Percentiles rank a stretch among this genome's conserved stretches.
These are phyloP conservation scores for Lepus townsendii DNA, from an alignment of 2,797 vertebrate species.

Conservation along the genomic window DNA sequence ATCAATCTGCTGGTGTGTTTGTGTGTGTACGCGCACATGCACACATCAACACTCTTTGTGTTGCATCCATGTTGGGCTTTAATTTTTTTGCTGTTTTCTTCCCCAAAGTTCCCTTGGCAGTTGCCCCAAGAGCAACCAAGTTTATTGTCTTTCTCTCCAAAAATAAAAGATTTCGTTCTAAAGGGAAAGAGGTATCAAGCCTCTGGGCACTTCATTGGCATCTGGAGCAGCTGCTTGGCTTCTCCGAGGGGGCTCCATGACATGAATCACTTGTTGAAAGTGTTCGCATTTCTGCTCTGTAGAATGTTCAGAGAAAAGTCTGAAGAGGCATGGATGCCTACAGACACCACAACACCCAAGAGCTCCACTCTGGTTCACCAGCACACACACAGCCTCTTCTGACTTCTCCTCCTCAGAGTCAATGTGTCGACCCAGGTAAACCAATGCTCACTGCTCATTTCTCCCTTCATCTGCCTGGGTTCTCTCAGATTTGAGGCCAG, in stretches of 20 bases:
- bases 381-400: too few species aligned
- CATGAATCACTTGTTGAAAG: not conserved
- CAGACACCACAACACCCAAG: not conserved
- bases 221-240: not conserved
- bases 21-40: not conserved
- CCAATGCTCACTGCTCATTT: not conserved
- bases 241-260: not conserved
- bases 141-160: not conserved
- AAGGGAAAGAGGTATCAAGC: not conserved
- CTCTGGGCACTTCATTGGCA: not conserved
- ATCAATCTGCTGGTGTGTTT: not conserved
- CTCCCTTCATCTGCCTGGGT: not conserved
- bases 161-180: not conserved
- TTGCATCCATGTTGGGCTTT: not conserved
- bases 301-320: not conserved
- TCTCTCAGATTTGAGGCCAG: not conserved
- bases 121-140: not conserved
- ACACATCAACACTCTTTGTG: not conserved
- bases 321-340: fast-evolving
- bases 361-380: too few species aligned
- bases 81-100: not conserved
- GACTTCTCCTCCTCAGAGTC: not conserved
- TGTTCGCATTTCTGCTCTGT: not conserved
- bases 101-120: too few species aligned
- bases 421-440: not conserved